Evolutionary conservation across 2,797 vertebrate genomes (phyloP).

Genomic region (Vespertilio murinus): DNA sequence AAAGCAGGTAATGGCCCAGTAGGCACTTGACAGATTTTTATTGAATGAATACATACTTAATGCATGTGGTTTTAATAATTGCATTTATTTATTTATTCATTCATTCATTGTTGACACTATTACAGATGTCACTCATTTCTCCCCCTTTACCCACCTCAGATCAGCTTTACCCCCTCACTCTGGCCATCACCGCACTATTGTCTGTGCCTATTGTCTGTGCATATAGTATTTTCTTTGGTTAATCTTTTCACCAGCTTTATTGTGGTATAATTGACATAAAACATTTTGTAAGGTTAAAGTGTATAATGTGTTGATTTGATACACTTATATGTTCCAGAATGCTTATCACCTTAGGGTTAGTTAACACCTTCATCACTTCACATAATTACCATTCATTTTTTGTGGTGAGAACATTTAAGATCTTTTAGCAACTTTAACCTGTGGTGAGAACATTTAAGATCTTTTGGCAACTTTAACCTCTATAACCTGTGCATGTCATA

Average conservation of each 20-base stretch:
- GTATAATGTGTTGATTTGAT: not conserved
- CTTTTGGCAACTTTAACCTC: no score
- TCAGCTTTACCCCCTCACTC: no score
- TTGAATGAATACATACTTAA: not conserved
- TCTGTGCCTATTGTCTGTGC: not conserved
- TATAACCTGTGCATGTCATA: not conserved
- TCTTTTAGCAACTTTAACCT: not conserved
- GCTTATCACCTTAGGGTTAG: not conserved
- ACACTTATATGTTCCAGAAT: not conserved
- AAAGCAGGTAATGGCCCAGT: not conserved
- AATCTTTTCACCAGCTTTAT: not conserved
- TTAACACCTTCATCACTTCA: not conserved
- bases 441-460: not conserved
- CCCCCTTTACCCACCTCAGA: no score
- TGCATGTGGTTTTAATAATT: not conserved
- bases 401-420: not conserved
- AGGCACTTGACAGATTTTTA: not conserved
- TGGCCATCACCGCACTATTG: no score
- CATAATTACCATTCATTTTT: not conserved
- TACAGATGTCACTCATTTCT: no score
- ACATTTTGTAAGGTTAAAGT: not conserved
- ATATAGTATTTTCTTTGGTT: no score
- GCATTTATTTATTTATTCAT: no score
- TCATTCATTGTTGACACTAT: no score
- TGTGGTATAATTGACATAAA: not conserved